Conservation (phyloP, 2,113 vertebrate species). For the Ceyx margarethae region DNA sequence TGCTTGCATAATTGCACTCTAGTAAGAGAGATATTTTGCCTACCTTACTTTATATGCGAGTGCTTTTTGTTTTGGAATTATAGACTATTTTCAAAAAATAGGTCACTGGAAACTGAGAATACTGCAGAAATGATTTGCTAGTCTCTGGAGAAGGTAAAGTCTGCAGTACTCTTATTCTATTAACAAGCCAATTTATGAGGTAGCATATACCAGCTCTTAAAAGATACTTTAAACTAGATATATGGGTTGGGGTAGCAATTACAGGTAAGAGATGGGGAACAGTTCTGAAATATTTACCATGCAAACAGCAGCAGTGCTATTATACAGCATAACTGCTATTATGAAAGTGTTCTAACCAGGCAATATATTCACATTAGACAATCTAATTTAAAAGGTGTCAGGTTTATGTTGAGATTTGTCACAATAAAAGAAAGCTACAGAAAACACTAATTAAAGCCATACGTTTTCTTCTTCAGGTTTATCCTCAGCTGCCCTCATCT, state of each 20-base stretch:
- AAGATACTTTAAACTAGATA: neutral
- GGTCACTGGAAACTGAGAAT: conserved; percentile 30
- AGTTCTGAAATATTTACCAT: neutral
- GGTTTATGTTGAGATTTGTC: neutral
- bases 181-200: conserved; percentile 21
- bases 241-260: neutral
- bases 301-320: neutral
- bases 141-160: conserved; percentile 18
- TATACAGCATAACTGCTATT: neutral
- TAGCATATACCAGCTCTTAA: neutral
- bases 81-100: conserved; percentile 24
- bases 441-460: neutral
- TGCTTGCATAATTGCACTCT: conserved; percentile 7
- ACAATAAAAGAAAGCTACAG: neutral
- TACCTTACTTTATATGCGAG: neutral
- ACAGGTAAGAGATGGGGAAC: neutral
- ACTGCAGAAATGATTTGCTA: conserved; percentile 46
- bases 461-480: neutral
- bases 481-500: neutral
- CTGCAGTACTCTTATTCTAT: neutral
- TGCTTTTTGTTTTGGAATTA: conserved; percentile 27
- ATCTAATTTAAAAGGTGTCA: neutral
- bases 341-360: neutral
- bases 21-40: conserved; percentile 3
- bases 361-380: neutral